Conservation (phyloP, 2,113 vertebrate species). For the Morphnarchus princeps region DNA sequence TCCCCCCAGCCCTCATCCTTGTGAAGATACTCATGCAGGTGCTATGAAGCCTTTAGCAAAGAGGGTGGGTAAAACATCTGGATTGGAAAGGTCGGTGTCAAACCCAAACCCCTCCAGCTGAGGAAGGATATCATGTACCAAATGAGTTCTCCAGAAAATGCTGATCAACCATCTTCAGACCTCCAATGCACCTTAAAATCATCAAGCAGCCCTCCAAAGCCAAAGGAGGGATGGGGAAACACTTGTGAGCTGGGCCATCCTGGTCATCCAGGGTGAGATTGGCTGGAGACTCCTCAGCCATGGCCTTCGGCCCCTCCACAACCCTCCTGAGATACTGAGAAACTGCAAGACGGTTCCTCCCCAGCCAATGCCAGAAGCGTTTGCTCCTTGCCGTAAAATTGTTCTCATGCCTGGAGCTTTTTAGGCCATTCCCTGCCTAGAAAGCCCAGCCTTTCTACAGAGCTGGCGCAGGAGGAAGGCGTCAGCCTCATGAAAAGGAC, state of each 20-base stretch:
- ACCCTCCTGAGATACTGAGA: neutral
- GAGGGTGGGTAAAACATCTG: neutral
- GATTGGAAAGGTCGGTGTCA: neutral
- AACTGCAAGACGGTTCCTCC: neutral
- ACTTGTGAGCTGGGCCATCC: fast-evolving
- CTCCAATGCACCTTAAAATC: neutral
- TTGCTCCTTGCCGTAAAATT: neutral
- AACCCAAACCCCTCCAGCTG: neutral
- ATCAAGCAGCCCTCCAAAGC: neutral
- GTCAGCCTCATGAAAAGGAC: neutral
- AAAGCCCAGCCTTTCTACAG: neutral
- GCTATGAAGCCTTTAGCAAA: neutral
- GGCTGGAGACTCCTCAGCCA: neutral
- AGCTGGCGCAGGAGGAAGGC: fast-evolving
- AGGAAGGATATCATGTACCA: neutral
- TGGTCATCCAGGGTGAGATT: neutral
- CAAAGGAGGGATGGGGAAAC: neutral
- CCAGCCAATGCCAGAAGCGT: neutral
- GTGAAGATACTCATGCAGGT: fast-evolving
- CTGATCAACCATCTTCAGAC: neutral
- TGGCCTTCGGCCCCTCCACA: neutral
- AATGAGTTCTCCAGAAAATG: neutral
- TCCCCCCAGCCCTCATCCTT: neutral
- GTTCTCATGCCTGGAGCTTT: neutral
- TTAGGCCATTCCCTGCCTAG: neutral